Evolutionary conservation across 2,888 invertebrate genomes (phyloP).

Genomic region (Adelognathus sp.): DNA sequence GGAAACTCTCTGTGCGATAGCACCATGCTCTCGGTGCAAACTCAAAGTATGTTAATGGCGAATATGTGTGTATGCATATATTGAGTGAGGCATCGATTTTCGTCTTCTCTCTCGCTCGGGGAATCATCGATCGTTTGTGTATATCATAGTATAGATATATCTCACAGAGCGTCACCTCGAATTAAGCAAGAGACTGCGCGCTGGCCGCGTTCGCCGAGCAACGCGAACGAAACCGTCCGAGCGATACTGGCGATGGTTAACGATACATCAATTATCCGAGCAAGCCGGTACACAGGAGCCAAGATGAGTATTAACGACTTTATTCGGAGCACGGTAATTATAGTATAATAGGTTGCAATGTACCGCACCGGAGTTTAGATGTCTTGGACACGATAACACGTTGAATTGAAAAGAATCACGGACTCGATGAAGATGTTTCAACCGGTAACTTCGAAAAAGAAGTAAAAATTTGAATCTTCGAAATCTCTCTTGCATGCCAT

Average conservation of each 20-base stretch:
- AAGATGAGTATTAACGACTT: slow-evolving; percentile 67
- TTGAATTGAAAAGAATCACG: background rate
- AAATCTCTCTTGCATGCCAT: background rate
- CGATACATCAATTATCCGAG: slow-evolving; percentile 73
- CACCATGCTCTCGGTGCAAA: slow-evolving; percentile 32
- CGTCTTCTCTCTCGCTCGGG: slow-evolving; percentile 1
- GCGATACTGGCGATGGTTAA: slow-evolving; percentile 62
- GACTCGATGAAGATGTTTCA: background rate
- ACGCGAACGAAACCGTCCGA: slow-evolving; percentile 32
- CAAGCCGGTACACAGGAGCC: slow-evolving; percentile 49
- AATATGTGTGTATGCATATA: slow-evolving; percentile 22
- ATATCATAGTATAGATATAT: background rate
- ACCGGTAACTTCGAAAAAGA: background rate
- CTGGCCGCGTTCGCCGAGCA: slow-evolving; percentile 23
- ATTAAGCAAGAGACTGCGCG: slow-evolving; percentile 27
- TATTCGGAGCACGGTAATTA: slow-evolving; percentile 69
- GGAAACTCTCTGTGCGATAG: slow-evolving; percentile 15
- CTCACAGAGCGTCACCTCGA: background rate
- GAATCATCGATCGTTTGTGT: background rate
- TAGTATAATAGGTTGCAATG: slow-evolving; percentile 41
- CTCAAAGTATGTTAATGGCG: slow-evolving; percentile 42
- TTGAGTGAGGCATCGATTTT: slow-evolving; percentile 53
- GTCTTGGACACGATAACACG: background rate
- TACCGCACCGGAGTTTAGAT: background rate
- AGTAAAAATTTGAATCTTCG: background rate